phyloP scores from a whole-genome alignment of 2,888 invertebrate species.

The Parasteatoda lunata region DNA sequence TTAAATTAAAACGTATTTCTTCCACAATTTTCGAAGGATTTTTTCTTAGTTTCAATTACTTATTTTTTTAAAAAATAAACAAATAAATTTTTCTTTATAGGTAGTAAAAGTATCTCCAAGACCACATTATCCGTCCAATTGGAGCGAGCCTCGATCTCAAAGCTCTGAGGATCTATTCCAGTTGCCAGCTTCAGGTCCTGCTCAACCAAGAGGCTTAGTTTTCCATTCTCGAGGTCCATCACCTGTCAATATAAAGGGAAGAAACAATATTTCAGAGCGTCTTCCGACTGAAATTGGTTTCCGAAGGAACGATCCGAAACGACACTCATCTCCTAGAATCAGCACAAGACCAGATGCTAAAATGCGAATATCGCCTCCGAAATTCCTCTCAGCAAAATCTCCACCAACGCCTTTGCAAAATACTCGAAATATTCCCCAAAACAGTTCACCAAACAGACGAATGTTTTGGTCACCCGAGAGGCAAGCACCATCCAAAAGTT shows the following conservation, averaged over 20 bases:
- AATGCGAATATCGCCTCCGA: slow-evolving; percentile 41
- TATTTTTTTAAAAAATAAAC: background rate
- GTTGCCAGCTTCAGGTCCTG: slow-evolving; percentile 24
- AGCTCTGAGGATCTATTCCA: slow-evolving; percentile 63
- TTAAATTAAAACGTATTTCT: too few species aligned
- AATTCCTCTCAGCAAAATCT: slow-evolving; percentile 2
- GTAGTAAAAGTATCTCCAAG: slow-evolving; percentile 58
- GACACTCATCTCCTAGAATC: slow-evolving; percentile 49
- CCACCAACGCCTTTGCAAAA: background rate
- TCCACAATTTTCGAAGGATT: too few species aligned
- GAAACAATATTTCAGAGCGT: slow-evolving; percentile 15
- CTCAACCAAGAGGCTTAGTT: slow-evolving; percentile 26
- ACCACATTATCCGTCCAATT: slow-evolving; percentile 34
- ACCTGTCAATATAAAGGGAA: slow-evolving; percentile 47
- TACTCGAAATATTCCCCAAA: background rate
- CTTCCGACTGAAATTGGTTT: slow-evolving; percentile 8
- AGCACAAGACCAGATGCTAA: slow-evolving; percentile 31
- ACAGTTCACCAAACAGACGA: slow-evolving; percentile 21
- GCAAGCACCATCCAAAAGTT: slow-evolving; percentile 4
- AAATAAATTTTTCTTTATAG: slow-evolving; percentile 11
- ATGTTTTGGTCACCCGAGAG: slow-evolving; percentile 58
- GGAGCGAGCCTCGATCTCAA: slow-evolving; percentile 53
- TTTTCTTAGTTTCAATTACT: background rate
- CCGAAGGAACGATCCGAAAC: slow-evolving; percentile 42
- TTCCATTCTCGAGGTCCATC: slow-evolving; percentile 62